Evolutionary conservation across 2,113 vertebrate genomes (phyloP).

Genomic region (Corythoichthys intestinalis): DNA sequence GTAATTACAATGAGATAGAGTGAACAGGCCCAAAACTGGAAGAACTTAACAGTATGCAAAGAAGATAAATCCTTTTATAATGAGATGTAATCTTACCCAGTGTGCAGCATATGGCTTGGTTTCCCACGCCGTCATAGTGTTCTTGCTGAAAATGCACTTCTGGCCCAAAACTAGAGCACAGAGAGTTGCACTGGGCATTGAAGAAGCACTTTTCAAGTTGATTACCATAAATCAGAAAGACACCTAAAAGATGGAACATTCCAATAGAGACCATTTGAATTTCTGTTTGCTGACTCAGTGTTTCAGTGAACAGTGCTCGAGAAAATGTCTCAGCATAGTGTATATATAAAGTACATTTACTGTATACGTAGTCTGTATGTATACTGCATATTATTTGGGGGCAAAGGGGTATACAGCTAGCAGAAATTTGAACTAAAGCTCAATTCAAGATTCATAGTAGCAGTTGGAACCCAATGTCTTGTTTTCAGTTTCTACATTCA

Average conservation of each 20-base stretch:
- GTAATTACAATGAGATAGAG: conserved; percentile 28
- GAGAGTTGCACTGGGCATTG: conserved; percentile 15
- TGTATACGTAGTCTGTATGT: background rate
- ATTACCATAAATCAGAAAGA: conserved; percentile 59
- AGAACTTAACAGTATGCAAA: conserved; percentile 38
- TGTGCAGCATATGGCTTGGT: conserved; percentile 39
- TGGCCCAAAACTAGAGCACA: conserved; percentile 33
- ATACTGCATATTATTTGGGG: too few species aligned
- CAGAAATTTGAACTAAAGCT: conserved; percentile 1
- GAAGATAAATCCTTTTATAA: conserved; percentile 46
- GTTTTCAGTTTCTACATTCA: background rate
- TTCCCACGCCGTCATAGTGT: conserved; percentile 24
- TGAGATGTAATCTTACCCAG: conserved; percentile 50
- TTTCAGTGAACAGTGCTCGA: background rate
- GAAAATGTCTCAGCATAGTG: background rate
- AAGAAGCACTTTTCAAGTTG: conserved; percentile 35
- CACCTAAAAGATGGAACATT: conserved; percentile 32
- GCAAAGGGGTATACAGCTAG: background rate
- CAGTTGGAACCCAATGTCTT: background rate
- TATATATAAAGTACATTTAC: background rate
- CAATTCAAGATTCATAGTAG: background rate
- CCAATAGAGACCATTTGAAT: conserved; percentile 26
- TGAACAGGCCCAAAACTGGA: conserved; percentile 14
- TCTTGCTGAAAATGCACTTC: conserved; percentile 59
- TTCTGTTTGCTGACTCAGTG: conserved; percentile 52